Conservation (phyloP, 2,888 invertebrate genomes). For the Chrysodeixis includens region DNA sequence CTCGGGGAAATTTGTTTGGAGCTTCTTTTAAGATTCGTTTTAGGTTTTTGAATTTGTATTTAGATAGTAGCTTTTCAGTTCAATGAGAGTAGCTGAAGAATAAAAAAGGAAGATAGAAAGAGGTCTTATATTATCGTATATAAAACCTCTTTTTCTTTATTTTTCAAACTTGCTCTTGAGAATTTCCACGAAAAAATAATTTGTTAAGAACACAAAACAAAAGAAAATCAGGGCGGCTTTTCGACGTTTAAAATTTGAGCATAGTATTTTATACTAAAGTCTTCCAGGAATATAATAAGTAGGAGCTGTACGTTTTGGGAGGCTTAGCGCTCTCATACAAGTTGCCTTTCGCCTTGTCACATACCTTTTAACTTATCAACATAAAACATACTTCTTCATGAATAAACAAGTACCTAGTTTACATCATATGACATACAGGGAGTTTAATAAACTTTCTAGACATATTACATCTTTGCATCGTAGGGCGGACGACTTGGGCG, state of each 20-base stretch:
- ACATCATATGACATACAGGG: slow-evolving; percentile 56
- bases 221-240: background rate
- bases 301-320: slow-evolving; percentile 18
- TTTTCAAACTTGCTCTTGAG: background rate
- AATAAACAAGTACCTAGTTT: slow-evolving; percentile 61
- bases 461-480: slow-evolving; percentile 63
- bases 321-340: slow-evolving; percentile 40
- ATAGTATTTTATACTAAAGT: background rate
- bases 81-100: no score
- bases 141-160: background rate
- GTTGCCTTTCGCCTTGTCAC: slow-evolving; percentile 28
- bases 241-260: background rate
- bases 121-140: no score
- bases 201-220: slow-evolving; percentile 1
- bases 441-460: slow-evolving; percentile 63
- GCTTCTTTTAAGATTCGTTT: slow-evolving; percentile 6
- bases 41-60: background rate
- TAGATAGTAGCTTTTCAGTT: background rate
- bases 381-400: slow-evolving; percentile 58
- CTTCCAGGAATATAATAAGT: slow-evolving; percentile 10
- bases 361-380: slow-evolving; percentile 56
- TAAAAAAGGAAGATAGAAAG: no score
- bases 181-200: background rate
- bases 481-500: slow-evolving; percentile 62
- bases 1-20: slow-evolving; percentile 19